Percentiles rank a stretch among this genome's conserved stretches.
Conservation (phyloP, 2,113 vertebrate genomes). For the Oreotrochilus melanogaster region DNA sequence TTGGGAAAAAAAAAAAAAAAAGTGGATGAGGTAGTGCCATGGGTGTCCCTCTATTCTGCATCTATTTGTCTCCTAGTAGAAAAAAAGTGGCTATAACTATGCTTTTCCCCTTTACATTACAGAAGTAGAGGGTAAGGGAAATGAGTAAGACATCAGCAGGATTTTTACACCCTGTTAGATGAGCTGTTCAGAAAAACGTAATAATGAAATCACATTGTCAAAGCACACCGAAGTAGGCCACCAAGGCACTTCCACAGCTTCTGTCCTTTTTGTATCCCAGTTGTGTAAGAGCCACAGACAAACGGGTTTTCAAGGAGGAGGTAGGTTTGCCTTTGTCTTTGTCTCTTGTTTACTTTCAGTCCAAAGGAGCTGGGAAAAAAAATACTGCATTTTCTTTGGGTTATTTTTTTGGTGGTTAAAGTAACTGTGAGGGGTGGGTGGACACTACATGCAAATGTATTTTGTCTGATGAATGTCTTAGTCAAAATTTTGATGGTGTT, state of each 20-base stretch:
- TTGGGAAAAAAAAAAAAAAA: not conserved
- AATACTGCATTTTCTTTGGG: not conserved
- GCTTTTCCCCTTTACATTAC: not conserved
- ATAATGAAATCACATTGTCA: not conserved
- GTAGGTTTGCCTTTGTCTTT: constrained; percentile 23
- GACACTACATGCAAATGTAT: not conserved
- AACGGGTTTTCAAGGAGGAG: not conserved
- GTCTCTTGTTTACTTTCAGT: not conserved
- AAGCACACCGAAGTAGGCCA: not conserved
- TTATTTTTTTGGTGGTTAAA: not conserved
- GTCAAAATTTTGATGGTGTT: not conserved
- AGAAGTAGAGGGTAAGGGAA: constrained; percentile 1
- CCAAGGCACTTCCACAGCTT: not conserved
- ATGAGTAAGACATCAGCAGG: constrained; percentile 15
- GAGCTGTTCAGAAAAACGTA: not conserved
- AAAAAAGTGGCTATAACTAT: not conserved
- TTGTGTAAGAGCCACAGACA: not conserved
- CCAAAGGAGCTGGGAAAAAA: not conserved
- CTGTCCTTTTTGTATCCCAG: not conserved
- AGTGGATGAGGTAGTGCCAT: not conserved
- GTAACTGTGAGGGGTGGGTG: not conserved
- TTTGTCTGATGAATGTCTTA: not conserved
- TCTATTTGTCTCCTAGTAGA: not conserved
- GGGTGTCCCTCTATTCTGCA: rapidly evolving
- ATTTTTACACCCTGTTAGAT: not conserved